phyloP scores from a whole-genome alignment of 2,797 vertebrate species.

The Eutrigla gurnardus region DNA sequence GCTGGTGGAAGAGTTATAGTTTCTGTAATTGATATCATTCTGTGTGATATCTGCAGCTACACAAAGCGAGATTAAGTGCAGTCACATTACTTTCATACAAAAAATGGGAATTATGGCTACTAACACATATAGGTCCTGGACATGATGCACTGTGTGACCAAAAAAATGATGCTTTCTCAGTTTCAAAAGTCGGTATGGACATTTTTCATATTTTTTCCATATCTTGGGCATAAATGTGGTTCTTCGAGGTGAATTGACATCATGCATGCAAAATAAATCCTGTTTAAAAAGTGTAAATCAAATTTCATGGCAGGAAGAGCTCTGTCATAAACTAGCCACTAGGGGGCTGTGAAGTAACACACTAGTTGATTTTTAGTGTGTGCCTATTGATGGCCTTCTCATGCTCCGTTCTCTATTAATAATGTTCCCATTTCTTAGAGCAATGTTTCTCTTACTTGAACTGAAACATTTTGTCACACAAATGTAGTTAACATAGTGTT shows the following conservation, averaged over 20 bases:
- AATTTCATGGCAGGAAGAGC: conserved; percentile 35
- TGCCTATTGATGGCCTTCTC: conserved; percentile 3
- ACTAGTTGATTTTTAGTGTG: conserved; percentile 24
- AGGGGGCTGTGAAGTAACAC: conserved; percentile 74
- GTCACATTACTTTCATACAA: neutral
- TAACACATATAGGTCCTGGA: neutral
- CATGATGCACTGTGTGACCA: neutral
- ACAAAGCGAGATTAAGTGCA: conserved; percentile 4
- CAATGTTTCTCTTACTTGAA: conserved; percentile 9
- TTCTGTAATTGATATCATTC: neutral
- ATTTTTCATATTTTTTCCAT: neutral
- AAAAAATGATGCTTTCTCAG: neutral
- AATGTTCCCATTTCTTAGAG: conserved; percentile 6
- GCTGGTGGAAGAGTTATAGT: neutral
- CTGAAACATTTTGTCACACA: conserved; percentile 17
- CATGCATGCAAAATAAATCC: conserved; percentile 7
- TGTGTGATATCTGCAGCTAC: neutral
- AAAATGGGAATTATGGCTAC: neutral
- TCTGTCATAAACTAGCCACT: conserved; percentile 61
- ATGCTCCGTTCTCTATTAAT: neutral
- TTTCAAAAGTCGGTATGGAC: neutral
- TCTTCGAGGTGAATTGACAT: conserved; percentile 8
- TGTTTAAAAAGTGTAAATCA: conserved; percentile 20
- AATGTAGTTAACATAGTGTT: neutral
- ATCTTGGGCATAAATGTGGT: neutral